Evolutionary conservation across 2,797 vertebrate genomes (phyloP).

Genomic region (Diplodus sargus): DNA sequence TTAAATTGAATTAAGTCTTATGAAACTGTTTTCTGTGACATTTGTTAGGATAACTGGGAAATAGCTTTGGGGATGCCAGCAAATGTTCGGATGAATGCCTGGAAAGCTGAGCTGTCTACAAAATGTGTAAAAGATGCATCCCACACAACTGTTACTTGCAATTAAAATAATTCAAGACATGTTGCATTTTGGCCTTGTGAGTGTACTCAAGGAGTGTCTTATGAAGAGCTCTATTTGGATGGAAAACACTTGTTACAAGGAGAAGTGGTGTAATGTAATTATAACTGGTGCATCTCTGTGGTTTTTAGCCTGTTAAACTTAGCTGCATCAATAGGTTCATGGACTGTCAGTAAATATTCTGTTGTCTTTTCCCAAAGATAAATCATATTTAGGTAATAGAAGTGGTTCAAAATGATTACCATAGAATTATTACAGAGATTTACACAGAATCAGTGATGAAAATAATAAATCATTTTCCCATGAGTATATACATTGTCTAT

Average conservation of each 20-base stretch:
- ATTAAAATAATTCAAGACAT: background rate
- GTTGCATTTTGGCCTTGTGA: slow-evolving; percentile 1
- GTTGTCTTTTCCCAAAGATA: background rate
- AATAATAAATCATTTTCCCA: background rate
- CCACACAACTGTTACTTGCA: background rate
- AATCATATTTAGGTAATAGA: background rate
- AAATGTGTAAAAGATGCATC: slow-evolving; percentile 1
- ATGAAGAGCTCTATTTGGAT: background rate
- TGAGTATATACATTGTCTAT: background rate
- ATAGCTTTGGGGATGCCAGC: background rate
- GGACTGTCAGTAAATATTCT: background rate
- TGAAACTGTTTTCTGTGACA: background rate
- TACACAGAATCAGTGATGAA: background rate
- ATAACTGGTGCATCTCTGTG: background rate
- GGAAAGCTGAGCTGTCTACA: background rate
- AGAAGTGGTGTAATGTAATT: background rate
- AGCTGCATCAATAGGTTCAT: background rate
- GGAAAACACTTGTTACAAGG: background rate
- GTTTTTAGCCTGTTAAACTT: background rate
- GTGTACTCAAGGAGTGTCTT: background rate
- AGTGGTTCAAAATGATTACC: background rate
- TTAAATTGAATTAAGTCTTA: background rate
- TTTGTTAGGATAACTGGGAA: background rate
- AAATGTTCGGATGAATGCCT: background rate
- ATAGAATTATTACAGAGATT: background rate